These are phyloP conservation scores for Hystrix brachyura DNA, from an alignment of 2,113 vertebrate genomes.

Conservation along the genomic window DNA sequence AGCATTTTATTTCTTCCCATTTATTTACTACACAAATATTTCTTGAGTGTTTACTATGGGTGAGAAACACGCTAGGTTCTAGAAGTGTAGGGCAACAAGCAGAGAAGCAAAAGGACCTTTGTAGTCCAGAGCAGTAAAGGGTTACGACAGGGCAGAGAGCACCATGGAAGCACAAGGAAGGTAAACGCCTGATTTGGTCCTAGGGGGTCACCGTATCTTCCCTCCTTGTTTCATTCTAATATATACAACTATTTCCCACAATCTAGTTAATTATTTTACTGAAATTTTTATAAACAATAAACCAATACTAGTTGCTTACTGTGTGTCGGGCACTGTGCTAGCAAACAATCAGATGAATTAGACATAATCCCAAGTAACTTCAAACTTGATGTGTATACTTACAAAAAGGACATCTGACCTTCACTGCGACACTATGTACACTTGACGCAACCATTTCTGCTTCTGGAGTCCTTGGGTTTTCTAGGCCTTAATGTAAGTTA, in stretches of 20 bases:
- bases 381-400: constrained; percentile 20
- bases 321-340: background rate
- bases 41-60: constrained; percentile 29
- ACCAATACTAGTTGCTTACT: background rate
- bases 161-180: background rate
- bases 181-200: background rate
- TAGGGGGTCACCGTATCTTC: background rate
- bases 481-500: constrained; percentile 29
- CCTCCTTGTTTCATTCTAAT: background rate
- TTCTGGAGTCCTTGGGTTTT: constrained; percentile 48
- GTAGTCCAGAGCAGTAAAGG: background rate
- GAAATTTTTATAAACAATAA: constrained; percentile 40
- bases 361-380: constrained; percentile 53
- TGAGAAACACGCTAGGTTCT: constrained; percentile 38
- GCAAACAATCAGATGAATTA: constrained; percentile 31
- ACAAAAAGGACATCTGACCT: constrained; percentile 34
- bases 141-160: background rate
- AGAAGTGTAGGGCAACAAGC: background rate
- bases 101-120: background rate
- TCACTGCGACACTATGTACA: constrained; percentile 26
- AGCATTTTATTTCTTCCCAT: constrained; percentile 39
- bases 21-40: constrained; percentile 65
- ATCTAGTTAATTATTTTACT: constrained; percentile 38
- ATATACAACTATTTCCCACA: constrained; percentile 4
- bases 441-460: background rate